Evolutionary conservation across 2,113 vertebrate species (phyloP), one percentile per base, ranked within the genome.

Genomic region (Sciurus niger): DNA sequence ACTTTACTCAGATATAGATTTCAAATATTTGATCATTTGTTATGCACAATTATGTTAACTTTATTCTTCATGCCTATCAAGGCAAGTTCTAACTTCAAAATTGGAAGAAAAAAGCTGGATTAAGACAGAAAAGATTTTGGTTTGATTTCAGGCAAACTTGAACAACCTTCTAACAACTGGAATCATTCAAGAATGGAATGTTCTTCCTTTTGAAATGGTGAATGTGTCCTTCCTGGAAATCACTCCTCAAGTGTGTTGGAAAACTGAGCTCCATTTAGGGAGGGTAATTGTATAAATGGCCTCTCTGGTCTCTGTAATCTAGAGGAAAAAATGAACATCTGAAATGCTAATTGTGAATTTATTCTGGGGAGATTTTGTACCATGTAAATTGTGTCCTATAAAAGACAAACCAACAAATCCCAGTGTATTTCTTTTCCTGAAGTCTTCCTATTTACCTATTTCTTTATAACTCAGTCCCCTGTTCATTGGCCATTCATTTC

Each of bases 1-100:
- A 88, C 6, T 91, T 96, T 30, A 40, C 22, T 89, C 43, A 73
- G 74, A 58, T 55, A 90, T 48, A 73, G 63, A 73, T 73, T 84
- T 76, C 46, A 94, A 85, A 67, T 43, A 40, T 40, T 73, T 70
- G 48, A 73, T 84, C 12, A 51, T 40, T 72, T 77, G 17, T 78
- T 79, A 51, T 60, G 37, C 70, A 53, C 63, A 82, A 73, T 68
- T 76, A 79, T 84, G 24, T 32, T 93, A 43, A 72, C 22, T 51
- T 95, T 65, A 63, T 40, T 87, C 2, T 79, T 53, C 65, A 55
- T 63, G 67, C 3, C 13, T 46, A 17, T 78, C 14, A 53, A 53
- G 32, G 20, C 3, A 72, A 22, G 12, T 84, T 58, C 40, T 89
- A 40, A 89, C 2, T 60, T 30, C 30, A 51, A 85, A 18, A 82